phyloP scores from a whole-genome alignment of 2,113 vertebrate genomes.

The Sander lucioperca region DNA sequence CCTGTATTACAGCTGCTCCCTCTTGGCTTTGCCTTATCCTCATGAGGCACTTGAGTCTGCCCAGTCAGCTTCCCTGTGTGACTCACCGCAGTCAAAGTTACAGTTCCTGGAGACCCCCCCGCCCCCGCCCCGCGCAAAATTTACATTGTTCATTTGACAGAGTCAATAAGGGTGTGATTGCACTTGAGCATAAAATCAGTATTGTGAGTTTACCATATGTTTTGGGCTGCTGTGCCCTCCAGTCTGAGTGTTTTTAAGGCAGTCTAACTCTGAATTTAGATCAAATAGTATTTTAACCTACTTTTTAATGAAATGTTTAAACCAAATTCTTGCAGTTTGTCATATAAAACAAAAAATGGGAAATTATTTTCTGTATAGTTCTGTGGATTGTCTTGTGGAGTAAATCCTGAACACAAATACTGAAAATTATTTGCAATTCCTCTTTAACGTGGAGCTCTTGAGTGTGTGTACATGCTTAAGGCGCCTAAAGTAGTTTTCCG shows the following conservation, averaged over 20 bases:
- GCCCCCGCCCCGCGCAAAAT: slow-evolving; percentile 2
- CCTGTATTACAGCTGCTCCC: slow-evolving; percentile 71
- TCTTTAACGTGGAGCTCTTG: slow-evolving; percentile 21
- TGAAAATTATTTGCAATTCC: not conserved
- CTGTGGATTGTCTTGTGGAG: not conserved
- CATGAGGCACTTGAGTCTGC: slow-evolving; percentile 41
- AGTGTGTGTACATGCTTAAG: slow-evolving; percentile 9
- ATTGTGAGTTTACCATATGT: not conserved
- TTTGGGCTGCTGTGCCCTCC: not conserved
- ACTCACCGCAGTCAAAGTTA: slow-evolving; percentile 53
- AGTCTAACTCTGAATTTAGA: not conserved
- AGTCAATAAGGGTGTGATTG: slow-evolving; percentile 28
- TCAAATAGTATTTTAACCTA: not conserved
- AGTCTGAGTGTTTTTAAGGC: not conserved
- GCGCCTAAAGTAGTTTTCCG: slow-evolving; percentile 4
- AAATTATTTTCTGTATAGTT: not conserved
- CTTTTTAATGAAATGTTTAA: not conserved
- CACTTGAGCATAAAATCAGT: slow-evolving; percentile 6
- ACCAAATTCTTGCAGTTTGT: not conserved
- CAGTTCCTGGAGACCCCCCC: slow-evolving; percentile 31
- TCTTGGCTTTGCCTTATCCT: slow-evolving; percentile 63
- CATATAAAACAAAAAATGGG: not conserved
- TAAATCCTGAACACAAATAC: slow-evolving; percentile 24
- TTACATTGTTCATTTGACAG: slow-evolving; percentile 34
- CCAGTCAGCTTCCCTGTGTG: slow-evolving; percentile 54